Base-by-base conservation (phyloP, 2,888 invertebrate genomes). In the Cosmopolites sordidus region DNA sequence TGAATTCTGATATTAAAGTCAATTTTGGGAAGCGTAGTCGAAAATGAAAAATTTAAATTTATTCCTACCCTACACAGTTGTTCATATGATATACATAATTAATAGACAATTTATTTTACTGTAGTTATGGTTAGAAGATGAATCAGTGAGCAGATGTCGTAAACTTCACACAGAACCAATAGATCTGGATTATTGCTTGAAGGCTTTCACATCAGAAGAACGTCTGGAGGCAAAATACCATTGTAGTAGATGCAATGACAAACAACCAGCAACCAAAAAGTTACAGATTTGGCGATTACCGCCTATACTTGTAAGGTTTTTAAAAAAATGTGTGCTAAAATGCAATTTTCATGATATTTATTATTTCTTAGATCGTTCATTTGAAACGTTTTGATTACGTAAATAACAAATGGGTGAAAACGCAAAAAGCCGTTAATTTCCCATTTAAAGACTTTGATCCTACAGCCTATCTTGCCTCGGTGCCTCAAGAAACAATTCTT, bases 341-440 rank as follows among this genome's bases (percentile, higher is more conserved):
- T 11, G 15, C 8, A 41, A 48, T 37, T 1, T 27, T 14, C 2
- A 16, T 37, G n/a, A 12, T 22, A 22, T 22, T 22, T 18, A 29
- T 33, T 49, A 18, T 9, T 49, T 61, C 63, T 12, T 73, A 93
- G 92, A 91, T 95, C 67, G 83, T 95, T 47, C 94, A 95, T 71
- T 76, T 95, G 60, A 95, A 95, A 72, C 83, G 95, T 1, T 95
- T 95, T 76, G 93, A 94, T 72, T 91, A 83, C 71, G 85, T 92
- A 48, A 89, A 91, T 75, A 88, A 84, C 69, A 87, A 92, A 67
- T 95, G 94, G 94, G 89, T 94, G 16, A 95, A 95, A 71, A 94
- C 93, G 0, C 92, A 92, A 69, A 94, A 93, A 71, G 89, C 90
- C 16, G 93, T 94, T 1, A 87, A 91, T 69, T 93, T 93, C 70